These are phyloP conservation scores for Chorisops tibialis DNA, from an alignment of 2,888 invertebrate genomes.

Conservation along the genomic window DNA sequence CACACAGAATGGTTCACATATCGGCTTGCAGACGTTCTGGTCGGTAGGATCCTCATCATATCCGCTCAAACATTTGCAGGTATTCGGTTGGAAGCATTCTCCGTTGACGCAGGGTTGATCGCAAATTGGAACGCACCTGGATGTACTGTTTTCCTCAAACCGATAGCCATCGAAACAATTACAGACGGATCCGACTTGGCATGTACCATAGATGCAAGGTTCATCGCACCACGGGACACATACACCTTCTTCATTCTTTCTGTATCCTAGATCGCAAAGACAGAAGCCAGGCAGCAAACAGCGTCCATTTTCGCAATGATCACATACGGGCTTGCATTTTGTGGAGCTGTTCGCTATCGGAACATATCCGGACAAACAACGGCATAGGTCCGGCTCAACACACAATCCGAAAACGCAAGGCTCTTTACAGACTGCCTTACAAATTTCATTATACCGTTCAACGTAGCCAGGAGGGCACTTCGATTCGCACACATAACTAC, in stretches of 20 bases:
- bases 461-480: too few species aligned
- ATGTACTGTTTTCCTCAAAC: neutral
- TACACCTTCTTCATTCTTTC: too few species aligned
- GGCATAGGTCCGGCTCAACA: slow-evolving; percentile 61
- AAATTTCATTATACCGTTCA: slow-evolving; percentile 24
- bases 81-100: slow-evolving; percentile 38
- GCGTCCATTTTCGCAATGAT: too few species aligned
- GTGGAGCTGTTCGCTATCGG: neutral
- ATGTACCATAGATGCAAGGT: slow-evolving; percentile 44
- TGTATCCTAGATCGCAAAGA: neutral
- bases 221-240: slow-evolving; percentile 44
- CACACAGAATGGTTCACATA: slow-evolving; percentile 38
- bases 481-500: too few species aligned
- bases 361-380: slow-evolving; percentile 65
- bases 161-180: neutral
- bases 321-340: neutral
- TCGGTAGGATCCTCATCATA: slow-evolving; percentile 41
- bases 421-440: slow-evolving; percentile 45
- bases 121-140: slow-evolving; percentile 32
- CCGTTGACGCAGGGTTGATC: slow-evolving; percentile 43
- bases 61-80: slow-evolving; percentile 39
- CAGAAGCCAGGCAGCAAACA: neutral
- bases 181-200: slow-evolving; percentile 45
- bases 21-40: slow-evolving; percentile 24
- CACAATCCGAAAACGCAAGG: slow-evolving; percentile 45